These are phyloP conservation scores for Astyanax mexicanus DNA, from an alignment of 2,797 vertebrate genomes.

Conservation along the genomic window DNA sequence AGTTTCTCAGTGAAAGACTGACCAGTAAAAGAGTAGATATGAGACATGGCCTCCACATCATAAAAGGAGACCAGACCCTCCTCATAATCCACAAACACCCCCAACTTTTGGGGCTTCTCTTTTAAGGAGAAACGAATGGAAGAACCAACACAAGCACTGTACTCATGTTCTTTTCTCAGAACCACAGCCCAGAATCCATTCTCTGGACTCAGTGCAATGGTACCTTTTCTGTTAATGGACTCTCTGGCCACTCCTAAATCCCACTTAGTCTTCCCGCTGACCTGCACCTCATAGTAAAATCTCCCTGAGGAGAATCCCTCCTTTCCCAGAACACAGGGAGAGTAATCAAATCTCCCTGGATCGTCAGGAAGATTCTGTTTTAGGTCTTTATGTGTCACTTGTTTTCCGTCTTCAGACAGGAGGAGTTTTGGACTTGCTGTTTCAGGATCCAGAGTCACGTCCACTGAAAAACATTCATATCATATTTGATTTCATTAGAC, in stretches of 20 bases:
- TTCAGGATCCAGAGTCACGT: slow-evolving; percentile 32
- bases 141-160: neutral
- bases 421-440: slow-evolving; percentile 18
- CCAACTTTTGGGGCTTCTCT: neutral
- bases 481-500: too few species aligned
- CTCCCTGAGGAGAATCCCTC: slow-evolving; percentile 24
- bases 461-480: slow-evolving; percentile 9
- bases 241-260: slow-evolving; percentile 29
- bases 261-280: slow-evolving; percentile 19
- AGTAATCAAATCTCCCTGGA: slow-evolving; percentile 16
- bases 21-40: slow-evolving; percentile 1
- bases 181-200: neutral
- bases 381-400: slow-evolving; percentile 7
- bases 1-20: neutral
- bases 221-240: slow-evolving; percentile 22
- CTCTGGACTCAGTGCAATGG: too few species aligned
- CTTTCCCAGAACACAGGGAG: slow-evolving; percentile 28
- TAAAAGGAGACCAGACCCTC: slow-evolving; percentile 5
- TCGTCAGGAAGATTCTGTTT: slow-evolving; percentile 11
- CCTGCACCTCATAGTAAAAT: slow-evolving; percentile 34
- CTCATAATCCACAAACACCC: slow-evolving; percentile 4
- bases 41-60: slow-evolving; percentile 5
- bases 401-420: slow-evolving; percentile 11
- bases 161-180: slow-evolving; percentile 14
- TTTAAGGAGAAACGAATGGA: neutral